phyloP scores from a whole-genome alignment of 2,113 vertebrate genomes.

The Nibea coibor region DNA sequence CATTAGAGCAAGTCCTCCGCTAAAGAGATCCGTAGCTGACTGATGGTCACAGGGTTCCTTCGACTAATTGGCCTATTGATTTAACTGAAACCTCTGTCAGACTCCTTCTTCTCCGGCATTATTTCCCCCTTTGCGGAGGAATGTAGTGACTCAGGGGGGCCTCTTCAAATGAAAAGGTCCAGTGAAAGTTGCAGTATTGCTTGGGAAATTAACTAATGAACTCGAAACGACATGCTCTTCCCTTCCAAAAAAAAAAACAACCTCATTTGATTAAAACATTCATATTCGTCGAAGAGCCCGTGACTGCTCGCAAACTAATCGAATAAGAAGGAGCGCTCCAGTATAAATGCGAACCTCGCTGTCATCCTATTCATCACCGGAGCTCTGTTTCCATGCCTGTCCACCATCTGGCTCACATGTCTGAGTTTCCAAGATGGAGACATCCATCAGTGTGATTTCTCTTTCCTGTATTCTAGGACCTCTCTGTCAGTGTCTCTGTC shows the following conservation, averaged over 20 bases:
- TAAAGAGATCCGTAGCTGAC: not conserved
- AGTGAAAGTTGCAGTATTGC: not conserved
- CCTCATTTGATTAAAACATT: no score
- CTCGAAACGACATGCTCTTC: not conserved
- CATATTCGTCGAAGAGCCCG: not conserved
- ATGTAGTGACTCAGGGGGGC: not conserved
- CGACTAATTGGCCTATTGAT: not conserved
- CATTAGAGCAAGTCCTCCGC: not conserved
- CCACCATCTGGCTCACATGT: conserved; percentile 69
- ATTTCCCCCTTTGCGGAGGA: not conserved
- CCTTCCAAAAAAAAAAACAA: not conserved
- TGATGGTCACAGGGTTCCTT: conserved; percentile 5
- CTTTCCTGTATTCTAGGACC: conserved; percentile 25
- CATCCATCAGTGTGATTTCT: conserved; percentile 56
- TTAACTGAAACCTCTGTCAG: conserved; percentile 3
- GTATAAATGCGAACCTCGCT: conserved; percentile 16
- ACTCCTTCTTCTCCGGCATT: not conserved
- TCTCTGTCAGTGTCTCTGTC: conserved; percentile 12
- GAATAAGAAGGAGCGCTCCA: not conserved
- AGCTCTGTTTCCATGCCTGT: conserved; percentile 23
- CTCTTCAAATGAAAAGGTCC: not conserved
- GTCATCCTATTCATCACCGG: conserved; percentile 31
- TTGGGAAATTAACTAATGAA: not conserved
- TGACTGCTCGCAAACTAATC: not conserved
- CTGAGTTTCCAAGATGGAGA: conserved; percentile 24